Conservation (phyloP, 2,113 vertebrate genomes). For the Nothoprocta pentlandii region DNA sequence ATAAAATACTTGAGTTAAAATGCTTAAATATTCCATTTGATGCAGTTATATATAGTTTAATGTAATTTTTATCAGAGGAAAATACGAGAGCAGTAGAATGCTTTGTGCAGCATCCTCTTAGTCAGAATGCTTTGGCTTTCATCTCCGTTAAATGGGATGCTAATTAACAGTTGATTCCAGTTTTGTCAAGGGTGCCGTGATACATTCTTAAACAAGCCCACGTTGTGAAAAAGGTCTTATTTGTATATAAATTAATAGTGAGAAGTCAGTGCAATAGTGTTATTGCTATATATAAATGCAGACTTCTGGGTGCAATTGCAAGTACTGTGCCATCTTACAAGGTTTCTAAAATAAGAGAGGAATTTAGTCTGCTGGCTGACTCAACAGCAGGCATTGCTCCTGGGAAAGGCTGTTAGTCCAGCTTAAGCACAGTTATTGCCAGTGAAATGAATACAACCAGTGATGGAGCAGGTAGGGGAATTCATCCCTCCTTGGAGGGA, state of each 20-base stretch:
- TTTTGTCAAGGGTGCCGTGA: constrained; percentile 1
- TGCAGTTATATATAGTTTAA: constrained; percentile 69
- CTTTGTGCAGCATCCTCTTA: neutral
- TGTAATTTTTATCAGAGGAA: neutral
- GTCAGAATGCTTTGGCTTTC: constrained; percentile 28
- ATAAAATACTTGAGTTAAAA: constrained; percentile 75
- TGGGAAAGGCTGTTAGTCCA: neutral
- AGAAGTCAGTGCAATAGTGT: neutral
- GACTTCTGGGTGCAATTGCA: neutral
- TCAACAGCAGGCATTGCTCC: neutral
- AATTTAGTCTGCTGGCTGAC: neutral
- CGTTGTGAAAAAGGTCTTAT: neutral
- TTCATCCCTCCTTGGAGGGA: neutral
- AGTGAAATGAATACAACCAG: neutral
- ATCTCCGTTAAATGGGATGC: constrained; percentile 20
- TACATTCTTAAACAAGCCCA: neutral
- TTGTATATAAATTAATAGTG: neutral
- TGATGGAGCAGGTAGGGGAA: neutral
- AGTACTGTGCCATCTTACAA: neutral
- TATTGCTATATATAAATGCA: neutral
- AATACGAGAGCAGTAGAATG: constrained; percentile 14
- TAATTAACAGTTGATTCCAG: constrained; percentile 31
- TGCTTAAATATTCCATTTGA: constrained; percentile 79
- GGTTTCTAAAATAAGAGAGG: neutral
- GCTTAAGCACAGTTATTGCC: neutral